phyloP scores from a whole-genome alignment of 2,888 invertebrate genomes.

The Diaperis boleti region DNA sequence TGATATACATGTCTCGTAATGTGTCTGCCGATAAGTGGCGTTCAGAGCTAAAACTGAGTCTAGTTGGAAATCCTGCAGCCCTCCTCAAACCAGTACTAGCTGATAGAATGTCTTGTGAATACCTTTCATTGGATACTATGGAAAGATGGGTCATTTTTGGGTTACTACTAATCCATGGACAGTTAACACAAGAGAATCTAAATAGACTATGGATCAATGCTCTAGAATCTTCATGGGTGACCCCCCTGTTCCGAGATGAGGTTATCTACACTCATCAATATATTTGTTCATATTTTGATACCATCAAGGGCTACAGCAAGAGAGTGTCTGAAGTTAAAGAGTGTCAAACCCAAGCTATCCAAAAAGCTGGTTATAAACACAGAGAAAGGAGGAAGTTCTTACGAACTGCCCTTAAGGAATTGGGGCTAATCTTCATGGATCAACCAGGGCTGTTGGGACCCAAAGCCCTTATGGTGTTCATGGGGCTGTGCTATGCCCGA shows the following conservation, averaged over 20 bases:
- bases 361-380: conserved; percentile 92
- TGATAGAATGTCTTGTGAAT: conserved; percentile 97
- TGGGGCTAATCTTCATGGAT: conserved; percentile 95
- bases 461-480: conserved; percentile 95
- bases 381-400: conserved; percentile 96
- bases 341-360: conserved; percentile 89
- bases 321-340: conserved; percentile 96
- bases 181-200: conserved; percentile 83
- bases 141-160: conserved; percentile 99
- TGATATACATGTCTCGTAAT: conserved; percentile 90
- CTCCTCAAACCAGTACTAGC: conserved; percentile 94
- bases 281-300: conserved; percentile 92
- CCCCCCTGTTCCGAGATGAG: conserved; percentile 96
- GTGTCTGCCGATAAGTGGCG: conserved; percentile 95
- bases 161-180: conserved; percentile 89
- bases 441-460: conserved; percentile 98
- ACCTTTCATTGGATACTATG: conserved; percentile 92
- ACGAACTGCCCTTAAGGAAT: conserved; percentile 93
- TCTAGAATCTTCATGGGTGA: conserved; percentile 93
- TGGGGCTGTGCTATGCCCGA: conserved; percentile 93
- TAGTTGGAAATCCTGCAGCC: conserved; percentile 95
- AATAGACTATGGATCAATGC: conserved; percentile 93
- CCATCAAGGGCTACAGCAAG: conserved; percentile 94
- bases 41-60: conserved; percentile 90
- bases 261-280: conserved; percentile 96